Base-by-base conservation (phyloP, 2,888 invertebrate species). In the Tenthredo notha region DNA sequence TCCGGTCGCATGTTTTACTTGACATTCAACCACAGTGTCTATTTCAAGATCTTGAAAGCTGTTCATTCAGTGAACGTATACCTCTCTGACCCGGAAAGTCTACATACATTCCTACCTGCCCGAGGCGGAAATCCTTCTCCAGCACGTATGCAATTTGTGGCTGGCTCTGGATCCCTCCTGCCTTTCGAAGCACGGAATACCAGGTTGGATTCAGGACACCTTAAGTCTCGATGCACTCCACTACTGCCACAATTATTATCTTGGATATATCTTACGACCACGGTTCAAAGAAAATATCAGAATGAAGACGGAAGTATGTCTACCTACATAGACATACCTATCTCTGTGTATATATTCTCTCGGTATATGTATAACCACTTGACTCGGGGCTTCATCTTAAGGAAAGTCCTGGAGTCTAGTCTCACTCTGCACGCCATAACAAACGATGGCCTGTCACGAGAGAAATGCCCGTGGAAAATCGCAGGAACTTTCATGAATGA, bases 401-500 rank as follows among this genome's bases (percentile, higher is more conserved):
- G 40, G 58, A 61, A 37, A 80, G 80, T 61, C 77, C 40, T 21
- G 29, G 29, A 54, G 77, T 58, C 80, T 58, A 61, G 61, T 29
- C 50, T 37, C 12, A 21, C 33, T 47, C 83, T 50, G 70, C 47
- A 70, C 70, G 47, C 29, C 47, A 29, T 70, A 83, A 83, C 83
- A 83, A 83, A 83, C 67, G 83, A 83, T 21, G 47, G 47, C n/a
- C 47, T 37, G 83, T 70, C 83, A 70, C 54, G 83, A 83, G 83
- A 65, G 83, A 70, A 83, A 83, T 83, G 83, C 67, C 83, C 54
- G 67, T 47, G 37, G 83, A 83, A 83, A 83, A 70, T 47, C 54
- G 67, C 47, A 47, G 47, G 33, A 83, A 67, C 47, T 47, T 43
- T 18, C 83, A 47, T 29, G 83, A 21, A 40, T 21, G 40, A 58